Conservation (phyloP, 2,797 vertebrate species). For the Salmo trutta region DNA sequence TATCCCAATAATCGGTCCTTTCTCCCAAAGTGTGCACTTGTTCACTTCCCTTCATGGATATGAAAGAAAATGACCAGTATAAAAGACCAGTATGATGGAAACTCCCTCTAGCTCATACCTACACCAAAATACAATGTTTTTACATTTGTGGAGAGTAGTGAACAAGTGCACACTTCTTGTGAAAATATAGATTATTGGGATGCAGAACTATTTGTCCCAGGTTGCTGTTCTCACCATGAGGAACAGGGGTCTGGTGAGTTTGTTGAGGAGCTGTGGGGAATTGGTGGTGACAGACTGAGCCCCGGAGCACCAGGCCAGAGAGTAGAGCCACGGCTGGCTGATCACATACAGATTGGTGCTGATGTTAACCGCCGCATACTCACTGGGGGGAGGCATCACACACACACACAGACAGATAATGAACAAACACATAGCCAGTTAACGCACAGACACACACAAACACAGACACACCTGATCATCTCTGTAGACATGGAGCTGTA, state of each 20-base stretch:
- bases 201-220: background rate
- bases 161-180: background rate
- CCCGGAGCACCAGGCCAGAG: slow-evolving; percentile 89
- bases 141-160: too few relatives aligned
- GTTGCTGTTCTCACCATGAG: slow-evolving; percentile 81
- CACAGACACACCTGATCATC: slow-evolving; percentile 73
- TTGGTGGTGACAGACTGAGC: slow-evolving; percentile 91
- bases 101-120: too few relatives aligned
- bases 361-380: slow-evolving; percentile 82
- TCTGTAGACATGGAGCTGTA: slow-evolving; percentile 79
- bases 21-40: too few relatives aligned
- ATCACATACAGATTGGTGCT: slow-evolving; percentile 88
- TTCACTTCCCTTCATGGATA: too few relatives aligned
- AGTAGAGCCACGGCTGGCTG: slow-evolving; percentile 92
- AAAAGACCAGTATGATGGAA: too few relatives aligned
- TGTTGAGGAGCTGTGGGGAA: slow-evolving; percentile 71
- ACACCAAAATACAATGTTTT: too few relatives aligned
- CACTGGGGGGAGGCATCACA: slow-evolving; percentile 50
- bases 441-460: background rate
- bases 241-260: slow-evolving; percentile 77
- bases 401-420: background rate
- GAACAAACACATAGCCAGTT: background rate
- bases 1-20: too few relatives aligned
- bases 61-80: background rate
- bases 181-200: background rate